Conservation (phyloP, 1,140 invertebrate species). For the Pseudomyrmex cubaensis region DNA sequence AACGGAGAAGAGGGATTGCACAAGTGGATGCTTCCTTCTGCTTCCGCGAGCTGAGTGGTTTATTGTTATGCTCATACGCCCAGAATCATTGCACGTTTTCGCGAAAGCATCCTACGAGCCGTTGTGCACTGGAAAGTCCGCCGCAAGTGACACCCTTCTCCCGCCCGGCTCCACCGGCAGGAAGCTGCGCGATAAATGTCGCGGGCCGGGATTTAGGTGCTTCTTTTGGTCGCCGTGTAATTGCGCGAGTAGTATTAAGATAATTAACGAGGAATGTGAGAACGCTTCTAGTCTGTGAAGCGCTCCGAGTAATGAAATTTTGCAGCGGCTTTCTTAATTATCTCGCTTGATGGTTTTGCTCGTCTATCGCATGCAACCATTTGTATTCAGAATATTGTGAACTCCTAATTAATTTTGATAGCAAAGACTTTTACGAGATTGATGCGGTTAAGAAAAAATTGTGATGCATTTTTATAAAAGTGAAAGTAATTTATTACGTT, state of each 20-base stretch:
- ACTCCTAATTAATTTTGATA: background rate
- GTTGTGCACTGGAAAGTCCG: background rate
- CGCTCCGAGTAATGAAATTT: background rate
- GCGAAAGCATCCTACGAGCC: background rate
- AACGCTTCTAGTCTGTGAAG: background rate
- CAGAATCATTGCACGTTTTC: slow-evolving; percentile 53
- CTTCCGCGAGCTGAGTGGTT: slow-evolving; percentile 62
- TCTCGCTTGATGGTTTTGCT: background rate
- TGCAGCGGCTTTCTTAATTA: background rate
- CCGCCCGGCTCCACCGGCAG: background rate
- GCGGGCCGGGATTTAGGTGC: background rate
- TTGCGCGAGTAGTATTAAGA: background rate
- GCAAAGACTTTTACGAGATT: background rate
- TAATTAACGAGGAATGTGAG: background rate
- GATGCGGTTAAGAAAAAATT: too few species aligned
- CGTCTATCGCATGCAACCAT: background rate
- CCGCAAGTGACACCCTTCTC: slow-evolving; percentile 35
- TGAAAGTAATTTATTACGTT: too few species aligned
- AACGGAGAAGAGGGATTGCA: slow-evolving; percentile 24
- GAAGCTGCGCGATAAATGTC: slow-evolving; percentile 19
- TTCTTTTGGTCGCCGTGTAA: background rate
- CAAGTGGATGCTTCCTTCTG: slow-evolving; percentile 68
- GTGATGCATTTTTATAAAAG: too few species aligned
- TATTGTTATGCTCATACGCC: slow-evolving; percentile 73
- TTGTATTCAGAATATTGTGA: background rate